Evolutionary conservation across 2,888 invertebrate species (phyloP), one percentile per base, ranked within the genome.

Genomic region (Aphidoletes aphidimyza): DNA sequence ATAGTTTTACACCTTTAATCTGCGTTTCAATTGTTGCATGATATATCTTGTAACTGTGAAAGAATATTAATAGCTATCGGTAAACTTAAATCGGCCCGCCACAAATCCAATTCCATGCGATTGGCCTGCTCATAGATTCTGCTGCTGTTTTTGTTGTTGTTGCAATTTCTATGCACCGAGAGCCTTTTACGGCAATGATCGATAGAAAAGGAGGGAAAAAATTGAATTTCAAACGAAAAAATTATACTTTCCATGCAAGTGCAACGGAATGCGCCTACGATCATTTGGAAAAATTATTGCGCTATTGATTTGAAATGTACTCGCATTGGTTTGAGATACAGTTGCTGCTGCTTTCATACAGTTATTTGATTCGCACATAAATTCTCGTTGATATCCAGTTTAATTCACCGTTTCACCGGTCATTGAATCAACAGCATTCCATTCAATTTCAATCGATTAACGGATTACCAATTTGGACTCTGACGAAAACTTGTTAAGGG

Each of bases 391-490:
- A 69, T 69, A 69, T 69, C 36, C 81, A 81, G 37, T 81, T 81
- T 81, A 22, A 81, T 81, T 37, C 81, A 81, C 81, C 81, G 81
- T 81, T 81, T 19, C 22, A 69, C 81, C 81, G 81, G 81, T 81
- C 81, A 81, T 81, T 81, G n/a, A 36, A 37, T 81, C 37, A 34
- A 78, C 78, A 81, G 22, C 81, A 81, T 81, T 37, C 36, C 36
- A 36, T 81, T 81, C 37, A 81, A 81, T 81, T 81, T 37, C 81
- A 81, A 81, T 81, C 81, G 81, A 8, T 81, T 81, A 81, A 36
- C 37, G 81, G 69, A 69, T 69, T 54, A 69, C 30, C 69, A 34
- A 69, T 69, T 69, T 22, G 69, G 69, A 69, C 17, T 5, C 34
- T 30, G 34, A 19, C 69, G 17, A 69, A 69, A 69, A 30, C 34